These are phyloP conservation scores for Cosmia trapezina DNA, from an alignment of 2,888 invertebrate species.

Conservation along the genomic window DNA sequence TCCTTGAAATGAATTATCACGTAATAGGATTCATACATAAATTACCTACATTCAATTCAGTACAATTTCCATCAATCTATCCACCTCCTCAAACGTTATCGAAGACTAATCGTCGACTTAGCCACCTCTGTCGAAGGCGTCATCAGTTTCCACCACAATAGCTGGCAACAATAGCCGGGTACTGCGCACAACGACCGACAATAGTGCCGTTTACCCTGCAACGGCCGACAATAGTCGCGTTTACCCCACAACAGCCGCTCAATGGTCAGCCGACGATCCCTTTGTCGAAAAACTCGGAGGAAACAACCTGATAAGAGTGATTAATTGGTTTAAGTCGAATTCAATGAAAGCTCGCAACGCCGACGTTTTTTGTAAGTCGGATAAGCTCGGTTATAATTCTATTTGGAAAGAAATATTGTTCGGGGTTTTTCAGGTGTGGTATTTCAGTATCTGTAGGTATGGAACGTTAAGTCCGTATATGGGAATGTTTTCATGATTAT, in stretches of 20 bases:
- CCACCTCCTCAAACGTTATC: constrained; percentile 22
- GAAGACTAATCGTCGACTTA: constrained; percentile 86
- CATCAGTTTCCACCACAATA: constrained; percentile 87
- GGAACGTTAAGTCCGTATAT: not conserved
- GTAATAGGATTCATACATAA: constrained; percentile 5
- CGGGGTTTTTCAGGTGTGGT: constrained; percentile 10
- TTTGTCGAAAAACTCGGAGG: constrained; percentile 82
- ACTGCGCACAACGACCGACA: constrained; percentile 77
- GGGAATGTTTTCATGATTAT: not conserved
- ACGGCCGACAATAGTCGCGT: constrained; percentile 77
- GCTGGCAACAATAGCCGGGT: constrained; percentile 78
- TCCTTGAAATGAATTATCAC: not conserved
- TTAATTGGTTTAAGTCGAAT: constrained; percentile 89
- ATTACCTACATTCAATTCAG: not conserved
- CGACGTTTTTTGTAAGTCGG: constrained; percentile 75
- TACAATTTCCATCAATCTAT: constrained; percentile 28
- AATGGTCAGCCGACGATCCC: constrained; percentile 83
- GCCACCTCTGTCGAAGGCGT: constrained; percentile 76
- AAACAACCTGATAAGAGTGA: constrained; percentile 89
- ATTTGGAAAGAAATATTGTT: constrained; percentile 60
- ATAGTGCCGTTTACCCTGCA: constrained; percentile 79
- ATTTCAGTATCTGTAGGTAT: constrained; percentile 1
- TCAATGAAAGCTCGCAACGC: constrained; percentile 85
- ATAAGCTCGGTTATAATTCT: constrained; percentile 75
- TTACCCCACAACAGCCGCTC: constrained; percentile 81